Conservation (phyloP, 2,797 vertebrate species). For the Callimico goeldii region DNA sequence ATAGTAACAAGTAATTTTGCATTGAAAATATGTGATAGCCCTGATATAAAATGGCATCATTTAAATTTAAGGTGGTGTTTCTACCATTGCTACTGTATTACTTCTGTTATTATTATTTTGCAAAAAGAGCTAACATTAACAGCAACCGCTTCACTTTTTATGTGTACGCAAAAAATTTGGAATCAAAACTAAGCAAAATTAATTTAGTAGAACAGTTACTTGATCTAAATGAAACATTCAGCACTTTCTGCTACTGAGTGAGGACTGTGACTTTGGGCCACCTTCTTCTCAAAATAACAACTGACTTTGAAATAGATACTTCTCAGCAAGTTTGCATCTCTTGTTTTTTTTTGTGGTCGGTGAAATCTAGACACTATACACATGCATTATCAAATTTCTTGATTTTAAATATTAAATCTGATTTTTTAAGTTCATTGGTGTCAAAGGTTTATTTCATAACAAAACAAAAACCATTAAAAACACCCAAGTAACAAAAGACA, state of each 20-base stretch:
- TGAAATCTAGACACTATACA: not conserved
- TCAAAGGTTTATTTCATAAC: constrained; percentile 36
- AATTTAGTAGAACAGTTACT: not conserved
- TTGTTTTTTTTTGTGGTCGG: not conserved
- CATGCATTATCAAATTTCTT: not conserved
- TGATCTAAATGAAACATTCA: not conserved
- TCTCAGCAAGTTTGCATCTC: not conserved
- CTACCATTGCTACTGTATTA: not conserved
- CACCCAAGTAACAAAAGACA: not conserved
- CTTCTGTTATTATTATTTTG: not conserved
- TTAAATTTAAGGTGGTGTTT: not conserved
- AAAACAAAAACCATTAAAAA: constrained; percentile 26
- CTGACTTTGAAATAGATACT: not conserved
- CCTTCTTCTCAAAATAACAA: not conserved
- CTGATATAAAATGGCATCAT: not conserved
- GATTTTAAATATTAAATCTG: not conserved
- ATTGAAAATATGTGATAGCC: not conserved
- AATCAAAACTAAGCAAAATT: not conserved
- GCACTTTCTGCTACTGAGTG: not conserved
- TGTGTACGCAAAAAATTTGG: not conserved
- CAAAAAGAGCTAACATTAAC: not conserved
- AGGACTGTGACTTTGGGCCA: not conserved
- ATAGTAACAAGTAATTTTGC: constrained; percentile 5
- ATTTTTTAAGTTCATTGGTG: not conserved
- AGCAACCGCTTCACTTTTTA: not conserved